Base-by-base conservation (phyloP, 2,797 vertebrate genomes). In the Labeo calbasu region DNA sequence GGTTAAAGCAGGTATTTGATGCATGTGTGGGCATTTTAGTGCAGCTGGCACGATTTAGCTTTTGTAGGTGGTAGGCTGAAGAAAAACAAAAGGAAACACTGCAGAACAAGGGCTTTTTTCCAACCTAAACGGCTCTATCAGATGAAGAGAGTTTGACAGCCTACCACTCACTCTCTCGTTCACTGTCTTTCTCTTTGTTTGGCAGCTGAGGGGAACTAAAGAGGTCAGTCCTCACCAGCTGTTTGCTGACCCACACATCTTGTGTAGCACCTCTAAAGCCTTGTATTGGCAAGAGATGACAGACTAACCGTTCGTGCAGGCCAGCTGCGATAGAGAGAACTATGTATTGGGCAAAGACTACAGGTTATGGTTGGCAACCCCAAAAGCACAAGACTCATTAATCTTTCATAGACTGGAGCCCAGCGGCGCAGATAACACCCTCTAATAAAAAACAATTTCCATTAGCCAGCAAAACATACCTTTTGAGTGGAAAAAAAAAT, bases 241-340 rank as follows among this genome's bases (percentile, higher is more conserved):
- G 93, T 93, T 93, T 55, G 77, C 12, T 92, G 92, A 93, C 92
- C 89, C 85, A 28, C 51, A 82, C 70, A 86, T 92, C 80, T 85
- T 59, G 65, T 36, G 19, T 14, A 32, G n/a, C 72, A 84, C 59
- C 66, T 75, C 71, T 84, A 32, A 78, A 72, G 36, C 71, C 51
- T 46, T 84, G 86, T 82, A 63, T 83, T 88, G 79, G 85, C 82
- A 32, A 23, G n/a, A 83, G 71, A 86, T 87, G 50, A 86, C 84
- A 85, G 77, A 23, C 40, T 81, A 15, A 83, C 82, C 11, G 40
- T 63, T 76, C 1, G 8, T 71, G 13, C 59, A 40, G 68, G 63
- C 51, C 68, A 75, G 75, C 78, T 84, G 23, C 8, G 36, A 77
- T 77, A 46, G 32, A 70, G 51, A 77, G 40, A 68, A 23, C 71